These are phyloP conservation scores for Ommatoiulus sabulosus DNA, from an alignment of 2,888 invertebrate genomes.

Conservation along the genomic window DNA sequence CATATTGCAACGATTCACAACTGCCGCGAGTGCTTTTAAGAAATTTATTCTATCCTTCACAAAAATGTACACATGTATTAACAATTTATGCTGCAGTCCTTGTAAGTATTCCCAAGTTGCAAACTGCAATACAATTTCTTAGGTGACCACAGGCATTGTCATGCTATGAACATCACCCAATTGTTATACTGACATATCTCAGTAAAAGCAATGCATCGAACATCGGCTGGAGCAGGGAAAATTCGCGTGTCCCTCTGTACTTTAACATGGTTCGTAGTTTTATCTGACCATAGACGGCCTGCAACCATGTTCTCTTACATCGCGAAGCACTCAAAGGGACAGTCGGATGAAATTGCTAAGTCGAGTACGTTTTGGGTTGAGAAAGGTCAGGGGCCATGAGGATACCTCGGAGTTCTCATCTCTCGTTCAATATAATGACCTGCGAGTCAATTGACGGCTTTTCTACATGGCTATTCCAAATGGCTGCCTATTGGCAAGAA, in stretches of 20 bases:
- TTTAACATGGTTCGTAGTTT: not conserved
- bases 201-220: no score
- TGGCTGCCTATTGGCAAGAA: not conserved
- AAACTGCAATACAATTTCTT: no score
- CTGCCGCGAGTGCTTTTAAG: no score
- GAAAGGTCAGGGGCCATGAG: not conserved
- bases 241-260: not conserved
- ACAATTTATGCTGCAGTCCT: no score
- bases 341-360: constrained; percentile 29
- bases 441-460: constrained; percentile 36
- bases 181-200: no score
- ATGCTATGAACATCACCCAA: no score
- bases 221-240: no score
- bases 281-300: not conserved
- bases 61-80: no score
- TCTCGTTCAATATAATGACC: constrained; percentile 27
- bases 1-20: no score
- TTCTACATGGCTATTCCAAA: constrained; percentile 36
- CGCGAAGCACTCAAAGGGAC: not conserved
- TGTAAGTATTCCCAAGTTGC: no score
- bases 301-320: not conserved
- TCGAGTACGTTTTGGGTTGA: not conserved
- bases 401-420: not conserved
- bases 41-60: no score
- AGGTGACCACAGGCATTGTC: no score